A percentile compares a stretch with the other conserved stretches of the same genome.
These are phyloP conservation scores for Mercenaria mercenaria DNA, from an alignment of 1,140 invertebrate genomes.

Conservation along the genomic window DNA sequence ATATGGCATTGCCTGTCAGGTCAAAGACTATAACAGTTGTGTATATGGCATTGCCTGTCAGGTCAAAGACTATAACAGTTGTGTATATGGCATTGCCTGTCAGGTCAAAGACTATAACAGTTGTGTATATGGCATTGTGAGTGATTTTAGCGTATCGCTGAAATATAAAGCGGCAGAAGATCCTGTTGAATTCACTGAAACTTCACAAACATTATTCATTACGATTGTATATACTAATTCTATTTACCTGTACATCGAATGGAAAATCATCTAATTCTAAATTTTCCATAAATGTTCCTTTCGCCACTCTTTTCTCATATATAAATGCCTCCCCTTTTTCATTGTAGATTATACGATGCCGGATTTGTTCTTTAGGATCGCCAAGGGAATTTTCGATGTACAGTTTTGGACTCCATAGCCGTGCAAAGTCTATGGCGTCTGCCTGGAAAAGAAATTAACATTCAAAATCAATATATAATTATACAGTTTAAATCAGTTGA, in stretches of 20 bases:
- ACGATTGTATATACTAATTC: too few species aligned
- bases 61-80: too few species aligned
- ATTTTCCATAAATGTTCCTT: slow-evolving; percentile 85
- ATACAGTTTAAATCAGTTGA: neutral
- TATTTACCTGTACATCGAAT: slow-evolving; percentile 85
- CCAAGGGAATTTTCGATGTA: slow-evolving; percentile 85
- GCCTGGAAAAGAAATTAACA: slow-evolving; percentile 68
- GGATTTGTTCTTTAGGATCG: slow-evolving; percentile 84
- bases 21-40: too few species aligned
- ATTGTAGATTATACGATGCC: slow-evolving; percentile 81
- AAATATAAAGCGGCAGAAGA: too few species aligned
- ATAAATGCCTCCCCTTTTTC: slow-evolving; percentile 83
- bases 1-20: too few species aligned
- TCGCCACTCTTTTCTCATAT: slow-evolving; percentile 83
- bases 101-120: too few species aligned
- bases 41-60: too few species aligned
- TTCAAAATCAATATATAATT: neutral
- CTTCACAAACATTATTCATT: too few species aligned
- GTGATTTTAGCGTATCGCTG: too few species aligned
- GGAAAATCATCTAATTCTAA: slow-evolving; percentile 85
- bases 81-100: too few species aligned
- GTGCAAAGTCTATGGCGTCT: slow-evolving; percentile 81
- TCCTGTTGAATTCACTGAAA: too few species aligned
- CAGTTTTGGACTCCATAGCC: slow-evolving; percentile 85
- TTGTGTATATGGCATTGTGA: too few species aligned